Evolutionary conservation across 2,888 invertebrate genomes (phyloP).

Genomic region (Ceratothoa steindachneri): DNA sequence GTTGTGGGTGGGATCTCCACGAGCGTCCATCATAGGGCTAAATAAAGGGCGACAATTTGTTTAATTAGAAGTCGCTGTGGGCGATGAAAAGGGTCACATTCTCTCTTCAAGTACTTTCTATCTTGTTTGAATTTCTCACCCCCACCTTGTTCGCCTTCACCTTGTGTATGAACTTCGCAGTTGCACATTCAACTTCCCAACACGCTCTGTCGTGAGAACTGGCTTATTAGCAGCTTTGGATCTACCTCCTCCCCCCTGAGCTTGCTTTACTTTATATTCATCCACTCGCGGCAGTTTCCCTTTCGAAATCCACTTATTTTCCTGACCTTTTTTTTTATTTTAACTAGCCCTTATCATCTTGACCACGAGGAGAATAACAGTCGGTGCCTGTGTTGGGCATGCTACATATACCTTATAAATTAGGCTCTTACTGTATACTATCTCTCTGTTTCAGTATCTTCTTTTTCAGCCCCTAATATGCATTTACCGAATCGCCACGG

Average conservation of each 20-base stretch:
- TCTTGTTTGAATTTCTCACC: neutral
- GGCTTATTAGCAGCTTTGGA: too few species aligned
- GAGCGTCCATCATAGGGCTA: too few species aligned
- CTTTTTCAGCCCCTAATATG: conserved; percentile 48
- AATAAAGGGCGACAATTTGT: too few species aligned
- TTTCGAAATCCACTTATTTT: too few species aligned
- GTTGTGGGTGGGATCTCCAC: too few species aligned
- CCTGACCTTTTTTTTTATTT: neutral
- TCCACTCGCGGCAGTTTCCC: too few species aligned
- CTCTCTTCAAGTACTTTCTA: neutral
- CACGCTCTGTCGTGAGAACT: too few species aligned
- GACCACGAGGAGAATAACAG: neutral
- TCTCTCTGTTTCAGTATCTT: conserved; percentile 48
- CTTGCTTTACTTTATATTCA: too few species aligned
- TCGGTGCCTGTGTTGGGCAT: neutral
- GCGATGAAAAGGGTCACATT: neutral
- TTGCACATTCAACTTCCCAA: too few species aligned
- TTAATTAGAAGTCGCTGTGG: neutral
- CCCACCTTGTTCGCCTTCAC: too few species aligned
- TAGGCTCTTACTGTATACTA: conserved; percentile 45
- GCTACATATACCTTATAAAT: conserved; percentile 17
- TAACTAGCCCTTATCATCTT: conserved; percentile 34
- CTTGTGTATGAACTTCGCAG: too few species aligned
- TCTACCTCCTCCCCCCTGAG: too few species aligned
- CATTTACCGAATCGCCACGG: conserved; percentile 45